phyloP scores from a whole-genome alignment of 2,113 vertebrate species.

The Hypomesus transpacificus region DNA sequence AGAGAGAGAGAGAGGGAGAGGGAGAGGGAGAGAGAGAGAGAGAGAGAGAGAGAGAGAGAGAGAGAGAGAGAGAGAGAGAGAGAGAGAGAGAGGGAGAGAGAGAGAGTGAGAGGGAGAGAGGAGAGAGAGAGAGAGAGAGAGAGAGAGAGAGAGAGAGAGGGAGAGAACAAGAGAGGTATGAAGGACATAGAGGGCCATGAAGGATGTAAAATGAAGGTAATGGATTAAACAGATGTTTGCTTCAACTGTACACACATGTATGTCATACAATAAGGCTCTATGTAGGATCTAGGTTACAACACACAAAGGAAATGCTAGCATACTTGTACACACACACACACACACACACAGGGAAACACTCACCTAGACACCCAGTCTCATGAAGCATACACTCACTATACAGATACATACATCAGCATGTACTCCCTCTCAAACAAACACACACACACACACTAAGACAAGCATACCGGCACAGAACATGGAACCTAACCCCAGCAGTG shows the following conservation, averaged over 20 bases:
- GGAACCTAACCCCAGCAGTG: slow-evolving; percentile 18
- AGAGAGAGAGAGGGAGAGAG: slow-evolving; percentile 33
- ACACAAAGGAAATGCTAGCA: background rate
- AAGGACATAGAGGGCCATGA: slow-evolving; percentile 10
- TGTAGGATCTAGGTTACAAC: background rate
- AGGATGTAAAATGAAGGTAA: slow-evolving; percentile 22
- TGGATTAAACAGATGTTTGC: slow-evolving; percentile 55
- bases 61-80: slow-evolving; percentile 64
- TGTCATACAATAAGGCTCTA: slow-evolving; percentile 29
- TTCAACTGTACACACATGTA: slow-evolving; percentile 12
- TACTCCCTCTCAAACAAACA: background rate
- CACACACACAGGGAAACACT: slow-evolving; percentile 11
- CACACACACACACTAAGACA: background rate
- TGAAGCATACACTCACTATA: background rate
- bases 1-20: slow-evolving; percentile 53
- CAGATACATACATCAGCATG: background rate
- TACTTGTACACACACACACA: slow-evolving; percentile 4
- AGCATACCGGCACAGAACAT: background rate
- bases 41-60: slow-evolving; percentile 48
- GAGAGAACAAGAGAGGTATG: slow-evolving; percentile 40
- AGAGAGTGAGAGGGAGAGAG: slow-evolving; percentile 27
- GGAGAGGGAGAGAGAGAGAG: slow-evolving; percentile 52
- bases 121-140: slow-evolving; percentile 59
- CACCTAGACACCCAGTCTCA: slow-evolving; percentile 1
- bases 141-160: slow-evolving; percentile 58